Conservation (phyloP, 2,113 vertebrate species). For the Lasiurus borealis region DNA sequence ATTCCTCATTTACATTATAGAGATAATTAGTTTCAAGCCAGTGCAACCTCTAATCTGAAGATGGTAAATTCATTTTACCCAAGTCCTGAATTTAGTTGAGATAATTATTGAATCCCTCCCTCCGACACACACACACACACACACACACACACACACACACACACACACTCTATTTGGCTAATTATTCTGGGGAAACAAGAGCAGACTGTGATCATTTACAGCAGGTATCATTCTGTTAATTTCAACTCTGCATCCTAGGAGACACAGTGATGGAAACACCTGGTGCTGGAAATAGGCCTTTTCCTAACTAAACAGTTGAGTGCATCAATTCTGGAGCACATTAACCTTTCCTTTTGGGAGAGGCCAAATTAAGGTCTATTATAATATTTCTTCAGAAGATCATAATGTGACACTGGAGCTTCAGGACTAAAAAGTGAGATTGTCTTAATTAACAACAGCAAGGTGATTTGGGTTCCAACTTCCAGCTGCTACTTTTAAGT, state of each 20-base stretch:
- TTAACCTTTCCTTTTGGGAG: constrained; percentile 69
- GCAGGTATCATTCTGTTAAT: constrained; percentile 74
- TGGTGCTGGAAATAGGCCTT: constrained; percentile 42
- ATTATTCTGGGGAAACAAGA: constrained; percentile 64
- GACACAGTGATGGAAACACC: constrained; percentile 55
- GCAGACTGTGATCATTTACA: constrained; percentile 42
- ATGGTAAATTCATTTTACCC: constrained; percentile 62
- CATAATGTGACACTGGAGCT: constrained; percentile 43
- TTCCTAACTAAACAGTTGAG: not conserved
- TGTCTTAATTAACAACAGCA: constrained; percentile 64
- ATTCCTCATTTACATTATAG: constrained; percentile 17
- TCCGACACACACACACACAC: not conserved
- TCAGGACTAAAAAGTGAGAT: constrained; percentile 62
- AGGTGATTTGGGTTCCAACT: constrained; percentile 51
- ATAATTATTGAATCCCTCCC: constrained; percentile 60
- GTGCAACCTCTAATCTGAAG: constrained; percentile 25
- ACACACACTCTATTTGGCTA: constrained; percentile 47
- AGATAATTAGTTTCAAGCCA: constrained; percentile 54
- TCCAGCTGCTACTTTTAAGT: constrained; percentile 67
- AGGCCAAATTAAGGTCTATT: constrained; percentile 70
- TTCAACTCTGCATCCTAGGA: constrained; percentile 53
- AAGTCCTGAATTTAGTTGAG: constrained; percentile 38
- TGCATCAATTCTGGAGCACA: constrained; percentile 48
- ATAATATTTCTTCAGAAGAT: constrained; percentile 51
- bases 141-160: too few species aligned